Percentiles rank a stretch among this genome's conserved stretches.
Conservation (phyloP, 2,113 vertebrate genomes). For the Catharus bicknelli region DNA sequence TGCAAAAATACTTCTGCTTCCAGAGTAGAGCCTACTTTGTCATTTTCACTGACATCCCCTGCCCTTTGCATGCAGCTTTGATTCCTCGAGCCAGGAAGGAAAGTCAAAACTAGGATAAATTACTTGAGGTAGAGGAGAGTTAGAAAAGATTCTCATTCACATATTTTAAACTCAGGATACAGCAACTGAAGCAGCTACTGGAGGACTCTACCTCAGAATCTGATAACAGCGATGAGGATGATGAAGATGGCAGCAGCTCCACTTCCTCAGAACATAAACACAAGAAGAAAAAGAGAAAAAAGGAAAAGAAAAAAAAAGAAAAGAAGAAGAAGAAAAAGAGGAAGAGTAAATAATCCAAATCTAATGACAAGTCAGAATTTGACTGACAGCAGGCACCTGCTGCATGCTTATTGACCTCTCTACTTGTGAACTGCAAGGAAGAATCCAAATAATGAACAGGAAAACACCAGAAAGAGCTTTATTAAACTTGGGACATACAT, state of each 20-base stretch:
- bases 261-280: slow-evolving; percentile 74
- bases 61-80: background rate
- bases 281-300: slow-evolving; percentile 83
- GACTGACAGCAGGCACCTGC: slow-evolving; percentile 67
- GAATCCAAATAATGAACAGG: background rate
- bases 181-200: slow-evolving; percentile 90
- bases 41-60: background rate
- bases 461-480: background rate
- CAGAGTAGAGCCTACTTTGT: background rate
- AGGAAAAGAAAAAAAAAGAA: slow-evolving; percentile 76
- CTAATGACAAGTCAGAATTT: slow-evolving; percentile 74
- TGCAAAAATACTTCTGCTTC: background rate
- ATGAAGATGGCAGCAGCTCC: slow-evolving; percentile 73
- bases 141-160: background rate
- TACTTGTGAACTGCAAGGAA: background rate
- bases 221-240: slow-evolving; percentile 66
- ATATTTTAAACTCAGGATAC: slow-evolving; percentile 79
- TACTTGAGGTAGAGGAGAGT: background rate
- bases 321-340: slow-evolving; percentile 71
- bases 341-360: slow-evolving; percentile 80
- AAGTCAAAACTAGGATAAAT: background rate
- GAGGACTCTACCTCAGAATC: slow-evolving; percentile 91
- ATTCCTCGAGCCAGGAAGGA: background rate
- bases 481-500: background rate
- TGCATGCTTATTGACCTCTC: background rate